Evolutionary conservation across 2,888 invertebrate genomes (phyloP).

Genomic region (Tetanocera ferruginea): DNA sequence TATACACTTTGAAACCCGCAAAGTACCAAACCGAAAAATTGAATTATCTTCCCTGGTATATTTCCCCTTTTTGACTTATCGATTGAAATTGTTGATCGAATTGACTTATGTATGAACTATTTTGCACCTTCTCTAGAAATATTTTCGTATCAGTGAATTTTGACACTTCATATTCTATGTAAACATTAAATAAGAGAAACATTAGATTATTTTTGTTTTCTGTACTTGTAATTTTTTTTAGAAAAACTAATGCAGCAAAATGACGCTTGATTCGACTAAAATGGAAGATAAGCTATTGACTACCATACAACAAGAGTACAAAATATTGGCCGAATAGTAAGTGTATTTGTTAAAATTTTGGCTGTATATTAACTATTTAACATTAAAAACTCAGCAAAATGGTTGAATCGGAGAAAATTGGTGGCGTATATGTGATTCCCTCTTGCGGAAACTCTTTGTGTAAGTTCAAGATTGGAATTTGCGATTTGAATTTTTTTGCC

Average conservation of each 20-base stretch:
- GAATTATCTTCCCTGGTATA: too few relatives aligned
- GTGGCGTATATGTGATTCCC: constrained; percentile 93
- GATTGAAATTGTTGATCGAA: too few relatives aligned
- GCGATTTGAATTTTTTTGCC: background rate
- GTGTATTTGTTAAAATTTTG: constrained; percentile 61
- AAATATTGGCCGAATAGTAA: constrained; percentile 94
- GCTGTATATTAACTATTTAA: constrained; percentile 2
- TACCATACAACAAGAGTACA: constrained; percentile 88
- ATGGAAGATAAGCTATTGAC: constrained; percentile 77
- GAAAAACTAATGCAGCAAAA: constrained; percentile 51
- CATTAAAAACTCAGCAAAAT: constrained; percentile 76
- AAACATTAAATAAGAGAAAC: too few relatives aligned
- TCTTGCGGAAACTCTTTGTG: constrained; percentile 85
- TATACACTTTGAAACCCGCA: too few relatives aligned
- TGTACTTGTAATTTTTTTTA: constrained; percentile 13
- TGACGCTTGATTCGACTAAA: constrained; percentile 63
- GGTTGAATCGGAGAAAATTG: constrained; percentile 85
- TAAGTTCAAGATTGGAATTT: constrained; percentile 71
- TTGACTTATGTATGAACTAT: too few relatives aligned
- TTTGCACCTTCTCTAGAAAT: too few relatives aligned
- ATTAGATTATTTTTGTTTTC: too few relatives aligned
- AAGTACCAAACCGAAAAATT: too few relatives aligned
- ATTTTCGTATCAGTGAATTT: too few relatives aligned
- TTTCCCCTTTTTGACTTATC: too few relatives aligned
- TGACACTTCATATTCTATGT: too few relatives aligned